A percentile compares a stretch with the other conserved stretches of the same genome.
Conservation (phyloP, 2,113 vertebrate species). For the Mystacornis crossleyi region DNA sequence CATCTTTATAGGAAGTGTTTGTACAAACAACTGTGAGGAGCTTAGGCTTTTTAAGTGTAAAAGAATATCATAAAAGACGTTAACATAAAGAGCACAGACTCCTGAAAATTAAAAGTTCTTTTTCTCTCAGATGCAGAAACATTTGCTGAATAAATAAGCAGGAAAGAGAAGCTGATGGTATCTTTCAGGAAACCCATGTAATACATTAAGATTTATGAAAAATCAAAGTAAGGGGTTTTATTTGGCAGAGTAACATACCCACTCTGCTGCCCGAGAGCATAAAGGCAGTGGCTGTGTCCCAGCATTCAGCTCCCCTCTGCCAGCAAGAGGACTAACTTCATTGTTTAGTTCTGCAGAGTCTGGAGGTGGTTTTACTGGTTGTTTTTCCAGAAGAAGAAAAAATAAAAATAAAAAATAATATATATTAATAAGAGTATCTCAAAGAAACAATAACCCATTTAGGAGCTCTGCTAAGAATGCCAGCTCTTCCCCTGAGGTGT, state of each 20-base stretch:
- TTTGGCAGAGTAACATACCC: not conserved
- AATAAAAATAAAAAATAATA: not conserved
- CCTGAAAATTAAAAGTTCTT: conserved; percentile 8
- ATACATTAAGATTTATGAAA: not conserved
- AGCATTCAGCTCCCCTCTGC: not conserved
- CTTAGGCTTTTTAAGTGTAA: conserved; percentile 3
- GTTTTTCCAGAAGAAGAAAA: not conserved
- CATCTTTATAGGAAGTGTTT: not conserved
- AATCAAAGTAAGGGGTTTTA: not conserved
- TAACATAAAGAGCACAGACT: conserved; percentile 22
- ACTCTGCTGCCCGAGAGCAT: not conserved
- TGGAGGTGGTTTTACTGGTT: not conserved
- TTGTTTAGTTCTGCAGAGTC: not conserved
- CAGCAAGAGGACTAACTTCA: not conserved
- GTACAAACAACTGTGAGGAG: not conserved
- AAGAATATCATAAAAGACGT: not conserved
- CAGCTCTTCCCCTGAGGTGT: conserved; percentile 22
- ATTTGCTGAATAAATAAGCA: not conserved
- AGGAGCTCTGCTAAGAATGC: conserved; percentile 13
- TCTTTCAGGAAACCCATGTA: not conserved
- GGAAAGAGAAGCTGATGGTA: not conserved
- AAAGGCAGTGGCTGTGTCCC: not conserved
- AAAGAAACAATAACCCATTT: conserved; percentile 14
- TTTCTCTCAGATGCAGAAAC: not conserved
- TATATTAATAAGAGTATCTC: not conserved